phyloP scores from a whole-genome alignment of 2,797 vertebrate genomes.

The Notolabrus celidotus region DNA sequence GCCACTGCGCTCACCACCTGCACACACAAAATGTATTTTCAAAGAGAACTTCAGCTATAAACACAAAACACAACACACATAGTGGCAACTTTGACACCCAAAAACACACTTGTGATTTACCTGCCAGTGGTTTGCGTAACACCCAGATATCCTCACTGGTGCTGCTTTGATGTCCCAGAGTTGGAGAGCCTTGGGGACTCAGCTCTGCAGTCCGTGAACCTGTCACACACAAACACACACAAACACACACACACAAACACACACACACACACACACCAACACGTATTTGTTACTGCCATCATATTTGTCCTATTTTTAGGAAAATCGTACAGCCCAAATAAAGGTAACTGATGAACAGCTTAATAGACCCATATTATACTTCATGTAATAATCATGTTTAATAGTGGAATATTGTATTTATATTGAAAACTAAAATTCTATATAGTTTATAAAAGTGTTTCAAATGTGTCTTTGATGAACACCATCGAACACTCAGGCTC shows the following conservation, averaged over 20 bases:
- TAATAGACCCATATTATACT: slow-evolving; percentile 3
- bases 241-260: slow-evolving; percentile 15
- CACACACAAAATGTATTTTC: slow-evolving; percentile 1
- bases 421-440: neutral
- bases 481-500: slow-evolving; percentile 29
- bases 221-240: slow-evolving; percentile 69
- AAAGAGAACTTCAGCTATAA: neutral
- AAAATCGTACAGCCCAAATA: neutral
- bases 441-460: neutral
- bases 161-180: slow-evolving; percentile 85
- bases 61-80: too few relatives aligned
- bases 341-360: slow-evolving; percentile 15
- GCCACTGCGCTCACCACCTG: slow-evolving; percentile 90
- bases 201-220: slow-evolving; percentile 90
- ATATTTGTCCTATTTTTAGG: neutral
- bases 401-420: too few relatives aligned
- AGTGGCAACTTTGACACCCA: neutral
- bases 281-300: slow-evolving; percentile 7
- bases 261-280: slow-evolving; percentile 10
- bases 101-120: slow-evolving; percentile 73
- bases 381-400: neutral
- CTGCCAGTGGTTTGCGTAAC: slow-evolving; percentile 94
- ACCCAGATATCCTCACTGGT: slow-evolving; percentile 96
- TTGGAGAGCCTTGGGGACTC: slow-evolving; percentile 91
- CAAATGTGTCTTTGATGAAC: slow-evolving; percentile 19